Percentiles rank a stretch among this genome's conserved stretches.
Conservation (phyloP, 30 jellyfish, hydroid and myxozoan species). For the Sanderia malayensis region DNA sequence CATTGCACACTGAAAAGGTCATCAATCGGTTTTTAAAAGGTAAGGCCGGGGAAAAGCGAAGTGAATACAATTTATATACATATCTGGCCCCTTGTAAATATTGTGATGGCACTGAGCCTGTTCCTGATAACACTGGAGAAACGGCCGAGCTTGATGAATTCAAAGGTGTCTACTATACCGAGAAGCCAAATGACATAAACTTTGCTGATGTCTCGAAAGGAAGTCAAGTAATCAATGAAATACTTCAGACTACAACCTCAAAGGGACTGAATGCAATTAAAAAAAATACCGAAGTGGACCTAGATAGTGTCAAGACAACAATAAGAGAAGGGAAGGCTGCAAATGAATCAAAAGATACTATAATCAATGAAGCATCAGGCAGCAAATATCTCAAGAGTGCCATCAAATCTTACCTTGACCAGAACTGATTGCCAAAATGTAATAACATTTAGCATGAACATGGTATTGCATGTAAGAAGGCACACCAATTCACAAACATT, state of each 20-base stretch:
- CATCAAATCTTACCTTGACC: neutral
- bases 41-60: neutral
- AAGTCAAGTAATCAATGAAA: neutral
- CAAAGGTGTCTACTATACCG: neutral
- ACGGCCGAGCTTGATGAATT: neutral
- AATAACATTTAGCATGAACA: too few species aligned
- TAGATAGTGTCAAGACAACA: neutral
- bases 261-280: neutral
- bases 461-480: too few species aligned
- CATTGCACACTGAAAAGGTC: constrained; percentile 4
- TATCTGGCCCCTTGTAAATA: neutral
- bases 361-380: neutral
- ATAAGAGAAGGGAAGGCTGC: neutral
- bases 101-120: neutral
- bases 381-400: neutral
- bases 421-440: too few species aligned
- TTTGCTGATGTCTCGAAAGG: neutral
- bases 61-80: neutral
- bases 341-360: neutral
- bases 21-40: neutral
- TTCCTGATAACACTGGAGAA: neutral
- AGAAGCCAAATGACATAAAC: too few species aligned
- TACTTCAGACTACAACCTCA: neutral
- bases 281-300: neutral
- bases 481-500: too few species aligned